These are phyloP conservation scores for Brachyhypopomus gauderio DNA, from an alignment of 2,113 vertebrate species.

Conservation along the genomic window DNA sequence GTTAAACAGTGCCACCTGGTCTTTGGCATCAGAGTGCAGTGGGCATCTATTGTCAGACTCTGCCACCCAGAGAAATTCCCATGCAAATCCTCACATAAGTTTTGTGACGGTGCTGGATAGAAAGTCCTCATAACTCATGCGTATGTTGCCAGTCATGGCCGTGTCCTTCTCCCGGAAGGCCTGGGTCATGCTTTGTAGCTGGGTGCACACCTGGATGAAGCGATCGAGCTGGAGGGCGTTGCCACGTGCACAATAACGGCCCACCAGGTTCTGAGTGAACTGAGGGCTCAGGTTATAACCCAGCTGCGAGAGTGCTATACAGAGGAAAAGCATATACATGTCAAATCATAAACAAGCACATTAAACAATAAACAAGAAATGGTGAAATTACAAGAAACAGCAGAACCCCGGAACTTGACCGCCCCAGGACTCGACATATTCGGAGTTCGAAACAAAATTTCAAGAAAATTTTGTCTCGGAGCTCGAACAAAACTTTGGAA, in stretches of 20 bases:
- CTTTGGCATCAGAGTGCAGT: slow-evolving; percentile 37
- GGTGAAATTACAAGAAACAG: too few species aligned
- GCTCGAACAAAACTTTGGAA: too few species aligned
- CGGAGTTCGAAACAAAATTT: too few species aligned
- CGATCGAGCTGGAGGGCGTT: slow-evolving; percentile 87
- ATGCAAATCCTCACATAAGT: slow-evolving; percentile 79
- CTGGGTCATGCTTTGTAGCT: slow-evolving; percentile 88
- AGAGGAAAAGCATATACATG: not conserved
- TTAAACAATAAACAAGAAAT: too few species aligned
- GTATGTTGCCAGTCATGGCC: slow-evolving; percentile 74
- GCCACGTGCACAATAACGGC: slow-evolving; percentile 66
- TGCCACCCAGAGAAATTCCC: not conserved
- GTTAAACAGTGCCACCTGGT: not conserved
- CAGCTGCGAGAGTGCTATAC: slow-evolving; percentile 93
- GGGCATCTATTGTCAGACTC: slow-evolving; percentile 3
- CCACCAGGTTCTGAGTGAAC: slow-evolving; percentile 84
- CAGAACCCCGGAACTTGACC: too few species aligned
- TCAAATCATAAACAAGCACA: too few species aligned
- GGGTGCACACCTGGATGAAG: slow-evolving; percentile 95
- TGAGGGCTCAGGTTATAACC: slow-evolving; percentile 94
- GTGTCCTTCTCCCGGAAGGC: slow-evolving; percentile 90
- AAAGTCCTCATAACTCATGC: slow-evolving; percentile 93
- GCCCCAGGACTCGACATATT: too few species aligned
- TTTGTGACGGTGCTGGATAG: slow-evolving; percentile 80
- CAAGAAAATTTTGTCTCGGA: too few species aligned